Base-by-base conservation (phyloP, 2,888 invertebrate species). In the Himalopsyche kuldschensis region DNA sequence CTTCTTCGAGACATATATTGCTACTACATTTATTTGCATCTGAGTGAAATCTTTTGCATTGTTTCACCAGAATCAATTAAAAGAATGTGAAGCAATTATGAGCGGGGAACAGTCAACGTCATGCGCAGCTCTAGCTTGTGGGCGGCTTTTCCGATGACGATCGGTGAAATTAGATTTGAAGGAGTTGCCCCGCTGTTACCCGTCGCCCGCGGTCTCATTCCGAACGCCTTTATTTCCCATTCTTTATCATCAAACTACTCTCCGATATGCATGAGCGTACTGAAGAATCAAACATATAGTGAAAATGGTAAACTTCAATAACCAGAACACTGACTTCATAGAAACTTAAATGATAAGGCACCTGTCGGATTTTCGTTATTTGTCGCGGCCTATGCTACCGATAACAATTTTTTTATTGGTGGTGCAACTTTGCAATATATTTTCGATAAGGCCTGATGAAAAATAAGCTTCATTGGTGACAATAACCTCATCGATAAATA, bases 151-250 rank as follows among this genome's bases (percentile, higher is more conserved):
- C 69, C 69, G 90, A 91, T 91, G 90, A 90, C 90, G 90, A 90
- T 90, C 90, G 91, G 92, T 90, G 91, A 92, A 92, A 92, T 92
- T 92, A 92, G 92, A 92, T 92, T 91, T 92, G 90, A 92, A 92
- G 90, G 89, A 91, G 91, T 90, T 90, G 88, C 77, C 82, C 84
- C 41, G 75, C 82, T 79, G 75, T 77, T 78, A 35, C 81, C 83
- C 69, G 75, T 75, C 84, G 31, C 77, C 24, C 46, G 27, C 78
- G 78, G 10, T 27, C 79, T 17, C 78, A 32, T 47, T 30, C 82
- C 69, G 20, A n/a, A 15, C 82, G 78, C 82, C 79, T 78, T 80
- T 82, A 81, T 79, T 77, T 80, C 82, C 78, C 79, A 69, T 82
- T 41, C 69, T 75, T 46, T 75, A 75, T n/a, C 75, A 11, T 80